A percentile compares a stretch with the other conserved stretches of the same genome.
Evolutionary conservation across 2,113 vertebrate species (phyloP).

Genomic region (Chamaetylas fuelleborni): DNA sequence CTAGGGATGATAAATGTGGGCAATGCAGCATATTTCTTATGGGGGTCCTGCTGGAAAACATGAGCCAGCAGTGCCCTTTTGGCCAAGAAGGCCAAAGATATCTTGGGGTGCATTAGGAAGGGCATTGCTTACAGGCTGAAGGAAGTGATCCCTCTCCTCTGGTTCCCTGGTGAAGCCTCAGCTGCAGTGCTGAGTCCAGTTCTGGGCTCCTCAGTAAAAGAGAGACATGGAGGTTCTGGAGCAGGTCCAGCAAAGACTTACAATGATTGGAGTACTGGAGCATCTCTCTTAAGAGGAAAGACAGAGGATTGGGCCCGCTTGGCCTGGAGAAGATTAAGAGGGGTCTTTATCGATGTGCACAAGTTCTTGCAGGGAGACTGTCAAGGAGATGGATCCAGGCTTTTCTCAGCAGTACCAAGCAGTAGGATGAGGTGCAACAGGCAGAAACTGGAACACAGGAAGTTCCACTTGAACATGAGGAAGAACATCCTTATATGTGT

Average conservation of each 20-base stretch:
- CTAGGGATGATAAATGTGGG: rapidly evolving
- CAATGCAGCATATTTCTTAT: not conserved
- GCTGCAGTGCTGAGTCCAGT: not conserved
- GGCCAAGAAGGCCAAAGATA: too few species aligned
- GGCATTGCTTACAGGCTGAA: rapidly evolving
- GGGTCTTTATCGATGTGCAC: not conserved
- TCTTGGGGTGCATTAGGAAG: not conserved
- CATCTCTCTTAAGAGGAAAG: not conserved
- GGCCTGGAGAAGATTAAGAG: not conserved
- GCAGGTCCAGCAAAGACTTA: not conserved
- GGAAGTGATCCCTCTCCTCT: not conserved
- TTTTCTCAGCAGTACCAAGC: not conserved
- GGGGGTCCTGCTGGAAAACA: not conserved
- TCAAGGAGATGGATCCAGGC: not conserved
- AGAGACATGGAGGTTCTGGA: not conserved
- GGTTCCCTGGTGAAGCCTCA: not conserved
- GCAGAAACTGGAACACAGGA: not conserved
- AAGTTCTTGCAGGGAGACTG: rapidly evolving
- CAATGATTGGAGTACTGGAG: not conserved
- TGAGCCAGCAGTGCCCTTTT: too few species aligned
- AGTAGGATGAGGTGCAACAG: not conserved
- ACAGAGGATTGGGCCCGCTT: not conserved
- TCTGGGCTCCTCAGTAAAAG: not conserved
- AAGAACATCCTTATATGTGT: too few species aligned
- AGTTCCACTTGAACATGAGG: not conserved